Conservation (phyloP, 2,797 vertebrate species). For the Tinamus major region DNA sequence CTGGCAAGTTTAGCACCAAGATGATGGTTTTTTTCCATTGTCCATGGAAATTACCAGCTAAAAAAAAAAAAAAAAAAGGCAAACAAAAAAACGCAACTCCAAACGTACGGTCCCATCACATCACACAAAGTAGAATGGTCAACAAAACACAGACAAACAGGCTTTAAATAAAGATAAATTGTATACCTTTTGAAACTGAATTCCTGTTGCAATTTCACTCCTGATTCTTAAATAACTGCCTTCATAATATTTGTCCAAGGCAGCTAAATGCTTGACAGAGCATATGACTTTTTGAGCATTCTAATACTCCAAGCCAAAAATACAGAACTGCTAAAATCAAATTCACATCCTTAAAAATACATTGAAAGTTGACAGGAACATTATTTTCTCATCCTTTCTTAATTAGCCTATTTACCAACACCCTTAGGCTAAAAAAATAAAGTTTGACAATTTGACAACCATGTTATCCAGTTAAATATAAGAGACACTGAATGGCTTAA, state of each 20-base stretch:
- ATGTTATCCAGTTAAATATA: not conserved
- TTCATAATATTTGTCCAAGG: not conserved
- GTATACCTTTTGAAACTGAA: not conserved
- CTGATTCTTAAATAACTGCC: not conserved
- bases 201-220: not conserved
- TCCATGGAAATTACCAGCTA: not conserved
- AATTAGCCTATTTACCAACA: conserved; percentile 9
- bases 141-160: not conserved
- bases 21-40: not conserved
- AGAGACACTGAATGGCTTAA: not conserved
- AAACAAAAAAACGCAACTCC: not conserved
- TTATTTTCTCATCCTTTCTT: not conserved
- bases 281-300: not conserved
- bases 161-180: not conserved
- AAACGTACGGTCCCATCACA: not conserved
- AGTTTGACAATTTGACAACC: not conserved
- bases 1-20: not conserved
- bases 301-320: not conserved
- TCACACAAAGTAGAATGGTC: not conserved
- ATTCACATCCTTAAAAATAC: not conserved
- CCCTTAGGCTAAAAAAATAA: not conserved
- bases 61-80: too few species aligned
- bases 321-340: not conserved
- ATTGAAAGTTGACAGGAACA: not conserved
- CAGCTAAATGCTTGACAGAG: not conserved